Evolutionary conservation across 2,797 vertebrate species (phyloP).

Genomic region (Macrochelys suwanniensis): DNA sequence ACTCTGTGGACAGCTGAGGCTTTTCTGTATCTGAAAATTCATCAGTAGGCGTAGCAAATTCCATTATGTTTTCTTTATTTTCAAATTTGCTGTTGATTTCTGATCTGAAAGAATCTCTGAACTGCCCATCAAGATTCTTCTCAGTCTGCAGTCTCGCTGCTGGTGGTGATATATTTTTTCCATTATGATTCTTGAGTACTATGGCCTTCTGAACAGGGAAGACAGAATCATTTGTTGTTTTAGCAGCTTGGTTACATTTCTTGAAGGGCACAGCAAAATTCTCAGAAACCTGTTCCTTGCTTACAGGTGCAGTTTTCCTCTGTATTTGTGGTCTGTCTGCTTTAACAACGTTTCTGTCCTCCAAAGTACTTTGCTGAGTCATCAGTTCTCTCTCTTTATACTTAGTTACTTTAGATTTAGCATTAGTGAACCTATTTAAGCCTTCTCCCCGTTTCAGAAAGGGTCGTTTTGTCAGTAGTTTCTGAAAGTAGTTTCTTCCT

Average conservation of each 20-base stretch:
- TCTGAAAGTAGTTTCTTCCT: conserved; percentile 59
- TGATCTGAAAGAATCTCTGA: conserved; percentile 53
- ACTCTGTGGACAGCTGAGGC: conserved; percentile 1
- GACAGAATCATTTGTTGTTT: conserved; percentile 65
- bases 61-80: conserved; percentile 75
- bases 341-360: conserved; percentile 75
- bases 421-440: conserved; percentile 87
- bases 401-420: conserved; percentile 77
- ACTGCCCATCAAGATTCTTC: conserved; percentile 62
- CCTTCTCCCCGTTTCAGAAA: conserved; percentile 94
- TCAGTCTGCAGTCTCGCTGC: conserved; percentile 45
- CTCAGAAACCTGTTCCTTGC: conserved; percentile 82
- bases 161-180: conserved; percentile 74
- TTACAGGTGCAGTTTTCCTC: conserved; percentile 85
- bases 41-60: conserved; percentile 35
- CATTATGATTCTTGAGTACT: conserved; percentile 78
- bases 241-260: conserved; percentile 56
- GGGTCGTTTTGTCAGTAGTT: conserved; percentile 83
- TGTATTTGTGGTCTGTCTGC: conserved; percentile 79
- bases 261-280: conserved; percentile 23
- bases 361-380: conserved; percentile 72
- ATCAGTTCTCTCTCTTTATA: conserved; percentile 58
- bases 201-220: conserved; percentile 67
- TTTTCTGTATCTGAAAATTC: conserved; percentile 40
- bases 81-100: conserved; percentile 63